Evolutionary conservation across 2,888 invertebrate species (phyloP).

Genomic region (Oeneis ivallda): DNA sequence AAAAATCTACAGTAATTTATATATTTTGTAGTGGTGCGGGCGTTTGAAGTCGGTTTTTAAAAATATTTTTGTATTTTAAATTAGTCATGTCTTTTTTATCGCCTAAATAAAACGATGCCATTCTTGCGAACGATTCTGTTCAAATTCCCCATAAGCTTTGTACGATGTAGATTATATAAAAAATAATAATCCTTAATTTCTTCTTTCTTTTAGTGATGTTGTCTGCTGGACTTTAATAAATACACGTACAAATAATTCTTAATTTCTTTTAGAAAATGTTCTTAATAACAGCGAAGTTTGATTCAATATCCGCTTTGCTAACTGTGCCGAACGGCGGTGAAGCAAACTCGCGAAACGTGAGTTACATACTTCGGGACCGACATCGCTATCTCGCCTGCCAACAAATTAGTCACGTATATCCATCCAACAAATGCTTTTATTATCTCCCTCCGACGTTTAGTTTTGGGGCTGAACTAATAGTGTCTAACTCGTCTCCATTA

Average conservation of each 20-base stretch:
- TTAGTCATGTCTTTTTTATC: no score
- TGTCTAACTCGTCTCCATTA: slow-evolving; percentile 7
- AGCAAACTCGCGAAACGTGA: slow-evolving; percentile 75
- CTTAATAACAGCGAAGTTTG: slow-evolving; percentile 52
- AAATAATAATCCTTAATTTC: slow-evolving; percentile 2
- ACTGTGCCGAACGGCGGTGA: slow-evolving; percentile 62
- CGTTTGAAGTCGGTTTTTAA: no score
- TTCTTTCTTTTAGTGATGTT: no score
- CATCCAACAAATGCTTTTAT: slow-evolving; percentile 49
- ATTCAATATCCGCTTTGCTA: slow-evolving; percentile 62
- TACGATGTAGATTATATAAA: no score
- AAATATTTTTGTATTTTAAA: no score
- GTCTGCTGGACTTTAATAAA: neutral
- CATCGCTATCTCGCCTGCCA: slow-evolving; percentile 55
- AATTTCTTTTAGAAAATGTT: neutral
- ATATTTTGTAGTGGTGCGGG: no score
- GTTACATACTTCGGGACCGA: slow-evolving; percentile 64
- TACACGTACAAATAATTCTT: neutral
- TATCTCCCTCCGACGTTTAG: slow-evolving; percentile 31
- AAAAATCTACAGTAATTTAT: no score
- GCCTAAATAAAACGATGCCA: no score
- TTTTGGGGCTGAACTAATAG: slow-evolving; percentile 24
- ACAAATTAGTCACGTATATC: slow-evolving; percentile 77
- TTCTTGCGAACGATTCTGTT: no score
- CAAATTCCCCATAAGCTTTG: no score